Base-by-base conservation (phyloP, 1,140 invertebrate genomes). In the Aricia agestis region DNA sequence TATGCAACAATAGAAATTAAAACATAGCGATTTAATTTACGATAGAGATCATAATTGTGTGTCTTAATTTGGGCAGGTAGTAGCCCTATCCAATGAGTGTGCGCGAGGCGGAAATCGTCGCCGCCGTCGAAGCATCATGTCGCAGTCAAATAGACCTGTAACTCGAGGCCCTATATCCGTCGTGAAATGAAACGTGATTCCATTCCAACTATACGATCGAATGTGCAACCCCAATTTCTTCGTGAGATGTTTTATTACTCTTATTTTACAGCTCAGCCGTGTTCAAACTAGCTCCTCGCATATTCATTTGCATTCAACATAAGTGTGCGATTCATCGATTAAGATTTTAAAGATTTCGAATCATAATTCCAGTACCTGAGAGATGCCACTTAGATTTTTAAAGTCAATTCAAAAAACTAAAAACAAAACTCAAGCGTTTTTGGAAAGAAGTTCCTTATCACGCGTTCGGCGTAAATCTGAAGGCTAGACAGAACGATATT, bases 161-260 rank as follows among this genome's bases (percentile, higher is more conserved):
- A 87, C 84, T 75, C 73, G 82, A 77, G 71, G 74, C 81, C 84
- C 78, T 83, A 87, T 87, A 87, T 87, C 87, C 87, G 85, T 78
- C 82, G 80, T 85, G 83, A 84, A 89, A 89, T 89, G 82, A 81
- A 84, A 86, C 82, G 85, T 86, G 84, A 81, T 81, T 84, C 79
- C 78, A 86, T 79, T 84, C 77, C 78, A 77, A 69, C 75, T 73
- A 72, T 74, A 72, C 75, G 71, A 76, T 74, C 70, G 74, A 70
- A 70, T 70, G 72, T 76, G 69, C 66, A 69, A 57, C 69, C 71
- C 71, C 70, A 74, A 74, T 77, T 77, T 76, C 74, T 73, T 70
- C 59, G 36, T 19, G 63, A 65, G 25, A 72, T 75, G 69, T 70
- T 72, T 75, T 72, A 72, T 57, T 63, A 25, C 67, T 66, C 65